phyloP scores from a whole-genome alignment of 2,797 vertebrate species.

The Podarcis siculus region DNA sequence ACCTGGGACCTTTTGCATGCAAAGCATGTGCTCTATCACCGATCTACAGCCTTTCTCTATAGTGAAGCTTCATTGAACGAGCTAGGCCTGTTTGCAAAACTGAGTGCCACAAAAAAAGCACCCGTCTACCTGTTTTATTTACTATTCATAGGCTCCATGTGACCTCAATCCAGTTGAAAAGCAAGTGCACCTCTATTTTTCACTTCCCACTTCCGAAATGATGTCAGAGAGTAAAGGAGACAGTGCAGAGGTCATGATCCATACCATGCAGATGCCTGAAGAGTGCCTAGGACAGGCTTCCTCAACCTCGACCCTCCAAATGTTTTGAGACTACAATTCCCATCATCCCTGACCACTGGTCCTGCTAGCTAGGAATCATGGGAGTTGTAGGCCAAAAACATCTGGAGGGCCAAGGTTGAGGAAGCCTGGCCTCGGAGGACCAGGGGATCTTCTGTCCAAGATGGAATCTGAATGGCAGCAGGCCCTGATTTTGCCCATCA shows the following conservation, averaged over 20 bases:
- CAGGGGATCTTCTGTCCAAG: background rate
- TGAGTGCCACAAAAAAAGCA: background rate
- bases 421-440: background rate
- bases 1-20: background rate
- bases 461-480: no score
- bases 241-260: background rate
- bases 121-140: background rate
- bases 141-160: background rate
- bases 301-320: no score
- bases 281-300: background rate
- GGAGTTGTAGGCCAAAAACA: no score
- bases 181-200: background rate
- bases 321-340: no score
- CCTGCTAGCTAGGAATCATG: no score
- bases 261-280: background rate
- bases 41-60: background rate
- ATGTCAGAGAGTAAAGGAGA: background rate
- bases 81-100: background rate
- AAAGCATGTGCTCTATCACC: background rate
- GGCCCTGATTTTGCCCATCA: background rate
- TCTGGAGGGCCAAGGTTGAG: no score
- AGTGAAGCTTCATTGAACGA: background rate
- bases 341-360: no score
- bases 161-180: background rate
- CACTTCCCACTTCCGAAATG: background rate